A percentile compares a stretch with the other conserved stretches of the same genome.
These are phyloP conservation scores for Cephus rjabovi DNA, from an alignment of 2,888 invertebrate genomes.

Conservation along the genomic window DNA sequence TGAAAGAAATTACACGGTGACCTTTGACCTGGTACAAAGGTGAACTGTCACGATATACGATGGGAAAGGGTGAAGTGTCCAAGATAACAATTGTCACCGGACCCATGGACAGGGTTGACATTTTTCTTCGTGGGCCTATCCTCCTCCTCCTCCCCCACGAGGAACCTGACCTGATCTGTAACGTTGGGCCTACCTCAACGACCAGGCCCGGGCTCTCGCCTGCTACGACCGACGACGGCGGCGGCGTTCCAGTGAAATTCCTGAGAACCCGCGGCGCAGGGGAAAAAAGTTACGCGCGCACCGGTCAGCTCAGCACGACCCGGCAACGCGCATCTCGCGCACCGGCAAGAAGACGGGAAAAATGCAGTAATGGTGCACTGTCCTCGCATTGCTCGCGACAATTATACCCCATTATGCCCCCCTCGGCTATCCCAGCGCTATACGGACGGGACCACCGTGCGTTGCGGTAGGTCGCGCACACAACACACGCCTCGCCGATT, in stretches of 20 bases:
- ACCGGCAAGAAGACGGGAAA: constrained; percentile 57
- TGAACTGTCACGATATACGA: not conserved
- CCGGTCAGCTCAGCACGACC: constrained; percentile 36
- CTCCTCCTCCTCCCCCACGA: not conserved
- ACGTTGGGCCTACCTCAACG: constrained; percentile 52
- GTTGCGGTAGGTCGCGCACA: constrained; percentile 62
- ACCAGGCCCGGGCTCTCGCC: constrained; percentile 29
- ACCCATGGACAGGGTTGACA: not conserved
- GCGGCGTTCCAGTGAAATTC: constrained; percentile 62
- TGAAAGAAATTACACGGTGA: not conserved
- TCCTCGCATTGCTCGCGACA: constrained; percentile 66
- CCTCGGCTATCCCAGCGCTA: constrained; percentile 31
- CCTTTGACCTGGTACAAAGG: not conserved
- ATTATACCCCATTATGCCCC: constrained; percentile 65
- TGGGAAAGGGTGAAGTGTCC: not conserved
- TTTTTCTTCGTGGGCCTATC: not conserved
- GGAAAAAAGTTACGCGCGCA: constrained; percentile 46
- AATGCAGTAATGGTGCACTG: constrained; percentile 66
- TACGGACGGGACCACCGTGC: constrained; percentile 40
- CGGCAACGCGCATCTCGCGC: constrained; percentile 40
- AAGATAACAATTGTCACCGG: not conserved
- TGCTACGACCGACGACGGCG: constrained; percentile 26
- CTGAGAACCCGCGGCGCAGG: constrained; percentile 46
- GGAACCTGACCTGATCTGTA: not conserved
- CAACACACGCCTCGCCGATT: constrained; percentile 44